Base-by-base conservation (phyloP, 1,140 invertebrate genomes). In the Mactra quadrangularis region DNA sequence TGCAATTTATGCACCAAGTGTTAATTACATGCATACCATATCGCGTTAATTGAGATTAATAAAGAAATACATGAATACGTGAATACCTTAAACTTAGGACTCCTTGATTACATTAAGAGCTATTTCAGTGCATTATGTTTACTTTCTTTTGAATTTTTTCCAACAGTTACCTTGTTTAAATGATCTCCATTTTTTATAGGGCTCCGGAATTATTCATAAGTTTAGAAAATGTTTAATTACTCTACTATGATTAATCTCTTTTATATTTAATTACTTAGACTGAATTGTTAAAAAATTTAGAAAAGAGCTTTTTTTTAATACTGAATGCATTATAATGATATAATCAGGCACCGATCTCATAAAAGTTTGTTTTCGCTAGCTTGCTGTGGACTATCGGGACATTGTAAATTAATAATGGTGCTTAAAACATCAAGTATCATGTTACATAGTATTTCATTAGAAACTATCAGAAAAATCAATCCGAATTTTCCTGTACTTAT, bases 401-500 rank as follows among this genome's bases (percentile, higher is more conserved):
- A 53, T 68, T 15, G 68, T 78, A 78, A 68, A 66, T 66, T 68
- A 78, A 78, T 78, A 68, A 68, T 78, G 60, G 60, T 1, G 33
- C 27, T 25, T 45, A 78, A 57, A 78, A 78, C 45, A 68, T 62
- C 60, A 17, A 6, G 50, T 78, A 68, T 78, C 76, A 52, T 68
- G 53, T 78, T 78, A 78, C 76, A 57, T 78, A 47, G 59, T 68
- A 66, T 78, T 78, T 55, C 76, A 78, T 78, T 68, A 78, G 27
- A 47, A 78, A 53, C 52, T 29, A n/a, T 27, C 17, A 35, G 59
- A 78, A 78, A 64, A 78, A 78, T 78, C 76, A 78, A 78, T 78
- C 76, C 27, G 17, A 38, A 68, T 57, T 78, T 47, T 22, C 17
- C 38, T 78, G 76, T 68, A 78, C 64, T 64, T 81, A 81, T 81